Evolutionary conservation across 2,888 invertebrate species (phyloP), one percentile per base, ranked within the genome.

Genomic region (Girardia tigrina): DNA sequence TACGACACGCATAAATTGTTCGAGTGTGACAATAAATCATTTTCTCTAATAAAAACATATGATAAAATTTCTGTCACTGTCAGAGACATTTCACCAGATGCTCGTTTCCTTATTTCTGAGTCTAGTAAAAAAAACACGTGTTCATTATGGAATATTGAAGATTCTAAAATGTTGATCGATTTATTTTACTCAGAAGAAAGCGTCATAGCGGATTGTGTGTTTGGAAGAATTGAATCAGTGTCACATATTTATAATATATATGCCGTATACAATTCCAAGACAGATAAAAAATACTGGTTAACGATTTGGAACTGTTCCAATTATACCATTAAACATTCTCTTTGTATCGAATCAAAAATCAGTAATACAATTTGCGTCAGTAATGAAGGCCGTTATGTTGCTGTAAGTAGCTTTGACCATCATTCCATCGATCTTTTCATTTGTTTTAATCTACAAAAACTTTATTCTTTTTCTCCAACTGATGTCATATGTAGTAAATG

Each of bases 181-280:
- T 56, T 56, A n/a, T 20, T 56, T 56, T 16, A 12, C n/a, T 8
- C 56, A 56, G n/a, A 56, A 8, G 56, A 56, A 56, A 56, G n/a
- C n/a, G 8, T 20, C n/a, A 56, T 56, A 20, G 56, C 23, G 6
- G 56, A 56, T 56, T 56, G 56, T 56, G n/a, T 56, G 23, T 56
- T 56, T 56, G 56, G 56, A 12, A 56, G 56, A 56, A 56, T 56
- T 56, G 56, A 56, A 56, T n/a, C 56, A 8, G 56, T 56, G 4
- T 56, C 56, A 56, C 56, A 56, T 56, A 56, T 56, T 56, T 56
- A 56, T 56, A 56, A 56, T 56, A 56, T 56, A 20, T 56, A 56
- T 56, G 56, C 8, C n/a, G 23, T 56, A 20, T 56, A 56, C 23
- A 56, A 56, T n/a, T 12, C 8, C 4, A 56, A 56, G 4, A 23